phyloP scores from a whole-genome alignment of 2,888 invertebrate species.

The Lasius platythorax region DNA sequence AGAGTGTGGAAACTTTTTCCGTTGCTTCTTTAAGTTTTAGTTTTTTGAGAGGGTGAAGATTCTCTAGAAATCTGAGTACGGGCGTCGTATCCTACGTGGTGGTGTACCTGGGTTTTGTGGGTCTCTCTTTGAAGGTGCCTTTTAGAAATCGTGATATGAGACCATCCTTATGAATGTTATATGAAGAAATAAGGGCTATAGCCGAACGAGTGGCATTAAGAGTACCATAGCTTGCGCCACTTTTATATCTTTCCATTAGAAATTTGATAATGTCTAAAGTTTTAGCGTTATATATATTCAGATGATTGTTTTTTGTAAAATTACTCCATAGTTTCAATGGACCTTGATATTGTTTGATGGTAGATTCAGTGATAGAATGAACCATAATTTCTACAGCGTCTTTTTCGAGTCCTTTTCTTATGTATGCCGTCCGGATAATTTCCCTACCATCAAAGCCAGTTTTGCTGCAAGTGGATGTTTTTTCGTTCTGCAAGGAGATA shows the following conservation, averaged over 20 bases:
- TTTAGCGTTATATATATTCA: too few relatives aligned
- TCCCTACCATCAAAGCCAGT: too few relatives aligned
- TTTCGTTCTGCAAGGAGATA: conserved; percentile 37
- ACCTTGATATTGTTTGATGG: conserved; percentile 44
- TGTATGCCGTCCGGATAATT: too few relatives aligned
- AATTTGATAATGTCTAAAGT: conserved; percentile 20
- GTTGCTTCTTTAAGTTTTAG: conserved; percentile 30
- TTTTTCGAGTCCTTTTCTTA: too few relatives aligned
- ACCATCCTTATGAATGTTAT: not conserved
- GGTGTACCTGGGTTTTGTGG: conserved; percentile 1
- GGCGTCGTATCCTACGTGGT: conserved; percentile 1
- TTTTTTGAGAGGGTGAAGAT: too few relatives aligned
- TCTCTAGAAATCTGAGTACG: too few relatives aligned
- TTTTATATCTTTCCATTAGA: conserved; percentile 20
- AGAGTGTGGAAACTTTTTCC: conserved; percentile 57
- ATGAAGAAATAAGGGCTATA: not conserved
- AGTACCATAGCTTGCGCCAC: conserved; percentile 6
- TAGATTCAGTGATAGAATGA: too few relatives aligned
- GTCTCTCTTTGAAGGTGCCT: conserved; percentile 6
- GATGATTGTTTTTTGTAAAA: too few relatives aligned
- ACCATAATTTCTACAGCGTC: too few relatives aligned
- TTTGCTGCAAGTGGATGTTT: too few relatives aligned
- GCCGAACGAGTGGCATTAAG: conserved; percentile 2
- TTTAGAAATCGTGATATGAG: conserved; percentile 19
- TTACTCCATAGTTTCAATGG: conserved; percentile 34